phyloP scores from a whole-genome alignment of 2,888 invertebrate genomes.

The Dione juno region DNA sequence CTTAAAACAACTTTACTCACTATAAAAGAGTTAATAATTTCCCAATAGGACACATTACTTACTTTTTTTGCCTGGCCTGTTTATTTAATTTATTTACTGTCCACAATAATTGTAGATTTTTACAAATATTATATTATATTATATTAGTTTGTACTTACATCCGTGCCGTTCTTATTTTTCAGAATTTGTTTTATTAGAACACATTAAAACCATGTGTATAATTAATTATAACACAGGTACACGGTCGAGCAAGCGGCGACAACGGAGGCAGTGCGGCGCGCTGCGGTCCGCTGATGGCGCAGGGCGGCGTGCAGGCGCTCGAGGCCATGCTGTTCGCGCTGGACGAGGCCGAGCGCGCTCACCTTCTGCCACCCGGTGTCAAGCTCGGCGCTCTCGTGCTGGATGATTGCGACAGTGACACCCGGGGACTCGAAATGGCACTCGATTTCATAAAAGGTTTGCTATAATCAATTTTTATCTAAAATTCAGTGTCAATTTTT shows the following conservation, averaged over 20 bases:
- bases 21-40: too few species aligned
- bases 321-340: conserved; percentile 95
- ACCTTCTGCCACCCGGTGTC: conserved; percentile 87
- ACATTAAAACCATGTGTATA: not conserved
- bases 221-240: conserved; percentile 74
- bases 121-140: too few species aligned
- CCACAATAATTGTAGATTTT: too few species aligned
- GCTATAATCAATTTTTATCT: not conserved
- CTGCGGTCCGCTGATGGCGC: conserved; percentile 95
- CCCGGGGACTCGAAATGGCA: conserved; percentile 95
- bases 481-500: not conserved
- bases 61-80: too few species aligned
- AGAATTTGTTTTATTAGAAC: too few species aligned
- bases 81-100: too few species aligned
- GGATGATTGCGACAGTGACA: conserved; percentile 96
- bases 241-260: conserved; percentile 85
- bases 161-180: too few species aligned
- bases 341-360: conserved; percentile 86
- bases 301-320: conserved; percentile 92
- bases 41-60: too few species aligned
- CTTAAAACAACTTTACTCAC: too few species aligned
- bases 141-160: too few species aligned
- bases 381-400: conserved; percentile 92
- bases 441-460: conserved; percentile 96
- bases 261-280: conserved; percentile 83